Evolutionary conservation across 2,113 vertebrate species (phyloP), one percentile per base, ranked within the genome.

Genomic region (Tor tambroides): DNA sequence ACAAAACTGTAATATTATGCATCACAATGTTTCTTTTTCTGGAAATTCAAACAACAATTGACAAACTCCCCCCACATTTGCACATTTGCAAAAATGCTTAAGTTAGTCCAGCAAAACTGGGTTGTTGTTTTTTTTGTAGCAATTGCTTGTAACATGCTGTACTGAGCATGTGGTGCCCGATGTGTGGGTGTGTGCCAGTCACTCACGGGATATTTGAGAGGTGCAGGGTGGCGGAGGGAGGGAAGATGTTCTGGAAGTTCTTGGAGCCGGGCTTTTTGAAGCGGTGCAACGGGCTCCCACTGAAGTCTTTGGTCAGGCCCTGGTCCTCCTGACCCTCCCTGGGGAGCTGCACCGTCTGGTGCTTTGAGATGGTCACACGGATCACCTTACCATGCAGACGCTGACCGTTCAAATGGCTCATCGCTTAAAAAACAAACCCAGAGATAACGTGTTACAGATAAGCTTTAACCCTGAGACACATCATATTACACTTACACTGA

Each of bases 181-280:
- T 46, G 43, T 11, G 43, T 12, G 43, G 43, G 43, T 46, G 43
- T 43, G 19, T 32, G 54, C 63, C 32, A 51, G 14, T 8, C 4
- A 87, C 96, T 95, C 92, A 97, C 97, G 96, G 96, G 80, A 97
- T 96, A 89, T 96, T 97, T 88, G 95, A 96, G 71, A 97, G 95
- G 92, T 97, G 96, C 80, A 97, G 92, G 2, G 96, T 97, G 35
- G 94, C 95, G 86, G 96, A 97, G 0, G 97, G 96, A 86, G 97
- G 96, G 82, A 95, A 96, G 79, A 97, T 95, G 89, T 96, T 96
- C 82, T 95, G 94, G 91, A 96, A 96, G 89, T 96, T 96, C 90
- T 94, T 96, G 54, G 96, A 96, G 63, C 94, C 94, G 56, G 96
- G 94, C 32, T 94, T 95, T 91, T 95, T 97, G 92, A 96, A 97